Evolutionary conservation across 2,888 invertebrate species (phyloP), one percentile per base, ranked within the genome.

Genomic region (Agrotis exclamationis): DNA sequence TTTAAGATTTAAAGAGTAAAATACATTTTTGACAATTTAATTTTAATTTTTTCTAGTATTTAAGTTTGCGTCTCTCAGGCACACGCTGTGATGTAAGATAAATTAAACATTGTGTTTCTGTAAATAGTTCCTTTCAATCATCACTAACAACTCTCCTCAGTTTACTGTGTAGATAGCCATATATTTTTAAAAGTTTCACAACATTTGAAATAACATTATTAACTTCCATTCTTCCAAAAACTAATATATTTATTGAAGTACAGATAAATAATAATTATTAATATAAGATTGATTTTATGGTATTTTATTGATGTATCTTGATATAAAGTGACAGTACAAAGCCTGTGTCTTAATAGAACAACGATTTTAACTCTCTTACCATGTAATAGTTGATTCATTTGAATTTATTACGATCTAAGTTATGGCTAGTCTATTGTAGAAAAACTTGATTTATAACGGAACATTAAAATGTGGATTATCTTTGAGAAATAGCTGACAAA

Each of bases 81-180:
- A 89, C 91, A 92, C 90, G 95, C 95, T 96, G 96, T 96, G 96
- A 96, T 96, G 94, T 95, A 94, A 94, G 92, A 92, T 95, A 79
- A 80, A 68, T 73, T 76, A 80, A 85, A 76, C 70, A 73, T 78
- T 79, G 65, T 84, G 74, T 69, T 78, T 88, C 83, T 87, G 87
- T 89, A 86, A 81, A 87, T 88, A 89, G 86, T 88, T 89, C 83
- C 88, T 89, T 85, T 76, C 71, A 74, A 48, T 75, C 79, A 60
- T 65, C 75, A 78, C 60, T 80, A 73, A 82, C 66, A 59, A 64
- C n/a, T 76, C 20, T 76, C 63, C 53, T 64, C 67, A 66, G 56
- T 39, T 50, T 59, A 58, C 57, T 56, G 58, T 66, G 18, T 68
- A 74, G 53, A 65, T 72, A 82, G 56, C 67, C 80, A 67, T 68